Base-by-base conservation (phyloP, 2,113 vertebrate species). In the Hemichromis elongatus region DNA sequence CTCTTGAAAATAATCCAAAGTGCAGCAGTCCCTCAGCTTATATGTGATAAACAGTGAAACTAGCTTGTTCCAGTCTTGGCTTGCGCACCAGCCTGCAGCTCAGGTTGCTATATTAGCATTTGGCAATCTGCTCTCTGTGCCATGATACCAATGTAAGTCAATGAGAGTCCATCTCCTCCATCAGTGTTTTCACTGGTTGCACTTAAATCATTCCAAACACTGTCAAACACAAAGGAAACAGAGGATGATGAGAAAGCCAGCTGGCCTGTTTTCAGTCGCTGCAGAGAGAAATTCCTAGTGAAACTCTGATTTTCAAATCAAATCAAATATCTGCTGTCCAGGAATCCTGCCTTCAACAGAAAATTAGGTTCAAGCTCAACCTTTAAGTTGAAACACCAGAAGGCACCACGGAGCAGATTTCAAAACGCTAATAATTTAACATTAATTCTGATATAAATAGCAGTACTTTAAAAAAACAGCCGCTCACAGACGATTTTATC, bases 51-150 rank as follows among this genome's bases (percentile, higher is more conserved):
- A 63, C 54, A 68, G 81, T 80, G 33, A 53, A n/a, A 54, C 16
- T 24, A 77, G 66, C 86, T 55, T 75, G 85, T 63, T 50, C 7
- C 73, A 26, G 70, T 57, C 73, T 89, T 86, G 81, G 63, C 89
- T 53, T 28, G 12, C 47, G 28, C 61, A 52, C 63, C 84, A 6
- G 84, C 77, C 79, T 79, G 53, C 10, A 77, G 79, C 84, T 93
- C 89, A 33, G 77, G 90, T 89, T 92, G 75, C 90, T 52, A 35
- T 70, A 90, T 92, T 90, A 86, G 81, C 83, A 89, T 89, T 86
- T 77, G 59, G 84, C 79, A 83, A 89, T 84, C 83, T 68, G 83
- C 88, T 85, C 77, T 63, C 28, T 82, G 81, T 50, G 24, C 68
- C 53, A 16, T 3, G 75, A 70, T 68, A 81, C 66, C 40, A 55